Evolutionary conservation across 2,888 invertebrate species (phyloP).

Genomic region (Aleiodes leptofemur): DNA sequence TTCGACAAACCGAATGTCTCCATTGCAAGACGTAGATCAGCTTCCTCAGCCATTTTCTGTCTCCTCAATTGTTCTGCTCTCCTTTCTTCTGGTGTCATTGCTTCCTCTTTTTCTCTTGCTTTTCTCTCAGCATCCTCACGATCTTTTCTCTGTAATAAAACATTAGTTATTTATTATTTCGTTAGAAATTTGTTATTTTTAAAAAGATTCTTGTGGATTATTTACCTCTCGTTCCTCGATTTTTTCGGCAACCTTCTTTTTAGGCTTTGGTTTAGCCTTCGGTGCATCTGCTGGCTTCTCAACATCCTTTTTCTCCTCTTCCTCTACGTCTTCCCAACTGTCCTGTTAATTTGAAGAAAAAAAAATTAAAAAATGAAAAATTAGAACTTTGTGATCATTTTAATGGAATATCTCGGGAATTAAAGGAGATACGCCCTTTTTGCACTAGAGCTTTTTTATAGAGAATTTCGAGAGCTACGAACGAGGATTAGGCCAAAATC

Average conservation of each 20-base stretch:
- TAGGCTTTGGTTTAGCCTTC: constrained; percentile 82
- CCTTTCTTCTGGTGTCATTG: constrained; percentile 86
- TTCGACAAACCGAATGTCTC: constrained; percentile 87
- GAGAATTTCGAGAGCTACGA: no score
- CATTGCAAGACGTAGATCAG: constrained; percentile 90
- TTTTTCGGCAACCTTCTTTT: constrained; percentile 86
- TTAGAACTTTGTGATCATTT: background rate
- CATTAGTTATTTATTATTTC: background rate
- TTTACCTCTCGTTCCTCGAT: constrained; percentile 92
- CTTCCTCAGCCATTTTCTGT: constrained; percentile 91
- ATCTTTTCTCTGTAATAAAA: constrained; percentile 77
- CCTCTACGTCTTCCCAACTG: constrained; percentile 95
- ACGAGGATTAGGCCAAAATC: no score
- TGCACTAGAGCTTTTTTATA: no score
- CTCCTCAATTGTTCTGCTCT: constrained; percentile 85
- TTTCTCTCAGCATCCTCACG: constrained; percentile 81
- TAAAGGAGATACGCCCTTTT: no score
- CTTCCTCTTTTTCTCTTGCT: constrained; percentile 80
- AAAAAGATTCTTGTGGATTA: constrained; percentile 28
- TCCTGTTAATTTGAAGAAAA: constrained; percentile 79
- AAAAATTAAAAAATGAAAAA: constrained; percentile 11
- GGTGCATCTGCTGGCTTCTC: constrained; percentile 81
- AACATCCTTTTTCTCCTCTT: constrained; percentile 87
- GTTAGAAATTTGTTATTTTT: constrained; percentile 18
- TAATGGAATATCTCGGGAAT: no score